A percentile compares a stretch with the other conserved stretches of the same genome.
Evolutionary conservation across 1,140 invertebrate species (phyloP).

Genomic region (Cherax destructor): DNA sequence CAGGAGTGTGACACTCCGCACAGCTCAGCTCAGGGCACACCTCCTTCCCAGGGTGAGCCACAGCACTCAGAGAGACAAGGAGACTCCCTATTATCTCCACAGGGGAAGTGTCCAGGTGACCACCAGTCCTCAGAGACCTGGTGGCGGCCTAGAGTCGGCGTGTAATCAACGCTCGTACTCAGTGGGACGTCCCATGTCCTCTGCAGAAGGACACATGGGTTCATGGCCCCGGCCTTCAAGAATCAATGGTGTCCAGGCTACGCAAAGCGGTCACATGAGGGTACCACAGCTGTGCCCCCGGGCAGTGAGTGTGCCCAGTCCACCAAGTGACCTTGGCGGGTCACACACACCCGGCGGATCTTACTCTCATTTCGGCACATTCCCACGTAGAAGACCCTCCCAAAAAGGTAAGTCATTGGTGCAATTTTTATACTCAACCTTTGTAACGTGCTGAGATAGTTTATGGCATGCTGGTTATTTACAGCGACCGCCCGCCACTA

Average conservation of each 20-base stretch:
- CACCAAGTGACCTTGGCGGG: constrained; percentile 34
- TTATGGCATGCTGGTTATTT: constrained; percentile 4
- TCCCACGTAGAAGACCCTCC: constrained; percentile 53
- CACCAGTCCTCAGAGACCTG: background rate
- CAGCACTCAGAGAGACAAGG: constrained; percentile 15
- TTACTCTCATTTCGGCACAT: constrained; percentile 61
- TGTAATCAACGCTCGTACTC: constrained; percentile 8
- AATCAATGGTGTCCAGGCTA: background rate
- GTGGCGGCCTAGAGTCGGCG: constrained; percentile 10
- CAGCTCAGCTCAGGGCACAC: constrained; percentile 26
- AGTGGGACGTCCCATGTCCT: background rate
- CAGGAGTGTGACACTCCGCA: constrained; percentile 50
- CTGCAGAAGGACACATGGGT: background rate
- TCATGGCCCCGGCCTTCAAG: constrained; percentile 55
- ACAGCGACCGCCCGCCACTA: too few species aligned
- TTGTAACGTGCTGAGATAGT: background rate
- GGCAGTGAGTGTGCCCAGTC: constrained; percentile 19
- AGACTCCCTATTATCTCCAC: constrained; percentile 39
- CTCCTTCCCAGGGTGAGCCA: constrained; percentile 47
- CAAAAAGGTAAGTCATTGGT: constrained; percentile 56
- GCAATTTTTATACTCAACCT: constrained; percentile 42
- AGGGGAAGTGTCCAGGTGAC: constrained; percentile 26
- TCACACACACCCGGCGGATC: constrained; percentile 24
- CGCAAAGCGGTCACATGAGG: background rate
- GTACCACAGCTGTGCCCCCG: constrained; percentile 3